Percentiles rank a stretch among this genome's conserved stretches.
Evolutionary conservation across 2,113 vertebrate species (phyloP).

Genomic region (Phylloscopus whistleri): DNA sequence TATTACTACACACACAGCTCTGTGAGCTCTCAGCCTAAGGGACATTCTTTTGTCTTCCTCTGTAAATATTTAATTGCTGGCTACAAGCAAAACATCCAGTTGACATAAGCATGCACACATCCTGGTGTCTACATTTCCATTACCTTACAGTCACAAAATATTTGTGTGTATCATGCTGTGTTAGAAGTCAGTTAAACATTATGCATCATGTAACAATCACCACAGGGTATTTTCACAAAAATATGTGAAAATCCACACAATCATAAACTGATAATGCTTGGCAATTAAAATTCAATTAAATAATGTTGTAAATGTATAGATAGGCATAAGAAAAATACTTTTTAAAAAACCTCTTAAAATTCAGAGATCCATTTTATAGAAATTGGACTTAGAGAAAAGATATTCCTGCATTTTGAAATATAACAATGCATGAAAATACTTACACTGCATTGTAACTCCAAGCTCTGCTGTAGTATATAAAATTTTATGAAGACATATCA

Average conservation of each 20-base stretch:
- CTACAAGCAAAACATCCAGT: not conserved
- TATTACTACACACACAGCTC: not conserved
- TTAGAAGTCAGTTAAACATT: not conserved
- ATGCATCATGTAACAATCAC: not conserved
- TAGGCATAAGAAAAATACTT: not conserved
- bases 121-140: not conserved
- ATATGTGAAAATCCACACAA: not conserved
- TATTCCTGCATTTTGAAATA: not conserved
- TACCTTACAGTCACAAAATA: not conserved
- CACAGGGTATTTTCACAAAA: not conserved
- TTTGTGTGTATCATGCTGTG: not conserved
- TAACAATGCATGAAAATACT: not conserved
- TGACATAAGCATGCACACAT: not conserved
- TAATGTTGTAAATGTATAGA: not conserved
- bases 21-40: not conserved
- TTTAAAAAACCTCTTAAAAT: not conserved
- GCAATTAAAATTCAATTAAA: not conserved
- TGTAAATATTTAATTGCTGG: conserved; percentile 19
- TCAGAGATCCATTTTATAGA: not conserved
- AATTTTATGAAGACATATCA: not conserved
- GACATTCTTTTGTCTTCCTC: not conserved
- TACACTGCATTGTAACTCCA: not conserved
- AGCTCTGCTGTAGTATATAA: not conserved
- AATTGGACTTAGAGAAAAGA: not conserved
- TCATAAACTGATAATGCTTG: not conserved